Evolutionary conservation across 1,140 invertebrate species (phyloP).

Genomic region (Mycetomoellerius zeteki): DNA sequence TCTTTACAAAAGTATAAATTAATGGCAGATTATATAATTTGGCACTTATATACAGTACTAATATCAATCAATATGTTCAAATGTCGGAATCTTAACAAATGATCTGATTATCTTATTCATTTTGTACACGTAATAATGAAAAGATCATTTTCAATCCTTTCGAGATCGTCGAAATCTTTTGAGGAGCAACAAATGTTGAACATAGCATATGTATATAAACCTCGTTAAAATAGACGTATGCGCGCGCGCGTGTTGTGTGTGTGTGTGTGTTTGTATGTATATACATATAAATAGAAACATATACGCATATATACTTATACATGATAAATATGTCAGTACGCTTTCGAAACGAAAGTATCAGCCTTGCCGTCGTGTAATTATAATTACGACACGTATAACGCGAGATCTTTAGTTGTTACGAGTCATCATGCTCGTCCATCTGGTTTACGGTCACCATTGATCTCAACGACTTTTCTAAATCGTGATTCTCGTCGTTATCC

Average conservation of each 20-base stretch:
- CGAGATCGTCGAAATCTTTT: slow-evolving; percentile 17
- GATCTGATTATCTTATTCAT: neutral
- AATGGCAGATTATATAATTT: slow-evolving; percentile 54
- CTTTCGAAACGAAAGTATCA: slow-evolving; percentile 51
- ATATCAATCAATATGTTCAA: slow-evolving; percentile 43
- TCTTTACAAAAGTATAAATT: slow-evolving; percentile 57
- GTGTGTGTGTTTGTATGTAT: too few relatives aligned
- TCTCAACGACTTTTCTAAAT: slow-evolving; percentile 70
- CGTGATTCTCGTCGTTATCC: slow-evolving; percentile 80
- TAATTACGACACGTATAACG: slow-evolving; percentile 15
- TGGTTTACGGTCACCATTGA: slow-evolving; percentile 68
- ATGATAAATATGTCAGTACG: slow-evolving; percentile 40
- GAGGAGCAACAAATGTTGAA: neutral
- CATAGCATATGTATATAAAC: slow-evolving; percentile 31
- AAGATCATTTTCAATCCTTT: slow-evolving; percentile 2
- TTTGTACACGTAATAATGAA: slow-evolving; percentile 11
- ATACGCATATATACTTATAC: slow-evolving; percentile 36
- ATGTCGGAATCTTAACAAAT: slow-evolving; percentile 23
- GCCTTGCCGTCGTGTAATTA: slow-evolving; percentile 36
- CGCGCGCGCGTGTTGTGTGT: too few relatives aligned
- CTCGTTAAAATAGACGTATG: slow-evolving; percentile 32
- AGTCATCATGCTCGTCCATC: slow-evolving; percentile 32
- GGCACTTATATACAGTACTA: slow-evolving; percentile 54
- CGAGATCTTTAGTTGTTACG: slow-evolving; percentile 47
- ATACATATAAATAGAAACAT: slow-evolving; percentile 37